phyloP scores from a whole-genome alignment of 2,113 vertebrate genomes.

The Malaclemys terrapin region DNA sequence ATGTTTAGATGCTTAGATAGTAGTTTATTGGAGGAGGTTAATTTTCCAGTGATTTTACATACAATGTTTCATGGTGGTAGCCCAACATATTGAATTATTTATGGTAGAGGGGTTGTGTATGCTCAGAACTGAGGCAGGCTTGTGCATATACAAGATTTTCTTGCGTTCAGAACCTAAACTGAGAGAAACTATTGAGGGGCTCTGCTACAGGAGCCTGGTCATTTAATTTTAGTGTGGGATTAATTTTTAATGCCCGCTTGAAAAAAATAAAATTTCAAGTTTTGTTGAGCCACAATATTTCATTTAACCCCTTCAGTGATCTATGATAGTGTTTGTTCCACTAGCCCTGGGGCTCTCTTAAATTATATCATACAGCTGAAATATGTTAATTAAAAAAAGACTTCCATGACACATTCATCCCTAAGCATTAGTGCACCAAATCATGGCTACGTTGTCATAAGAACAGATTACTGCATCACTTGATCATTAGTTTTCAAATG shows the following conservation, averaged over 20 bases:
- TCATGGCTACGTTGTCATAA: neutral
- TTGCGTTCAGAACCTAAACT: neutral
- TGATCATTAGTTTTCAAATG: neutral
- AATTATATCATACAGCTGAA: neutral
- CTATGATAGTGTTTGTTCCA: neutral
- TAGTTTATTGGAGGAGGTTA: neutral
- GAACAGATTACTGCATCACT: neutral
- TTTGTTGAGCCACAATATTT: neutral
- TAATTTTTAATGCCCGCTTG: neutral
- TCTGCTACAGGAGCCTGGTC: neutral
- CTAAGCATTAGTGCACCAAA: neutral
- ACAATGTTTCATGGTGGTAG: neutral
- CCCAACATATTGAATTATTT: constrained; percentile 1
- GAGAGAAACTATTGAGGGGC: neutral
- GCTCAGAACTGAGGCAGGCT: neutral
- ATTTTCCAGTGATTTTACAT: neutral
- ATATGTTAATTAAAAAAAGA: neutral
- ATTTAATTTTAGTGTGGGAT: neutral
- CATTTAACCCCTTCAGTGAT: neutral
- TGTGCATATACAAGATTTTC: neutral
- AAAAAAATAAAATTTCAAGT: neutral
- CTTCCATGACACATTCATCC: neutral
- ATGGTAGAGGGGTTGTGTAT: neutral
- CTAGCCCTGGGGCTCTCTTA: neutral
- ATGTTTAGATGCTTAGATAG: neutral